Evolutionary conservation across 2,888 invertebrate species (phyloP), one percentile per base, ranked within the genome.

Genomic region (Aporophyla lueneburgensis): DNA sequence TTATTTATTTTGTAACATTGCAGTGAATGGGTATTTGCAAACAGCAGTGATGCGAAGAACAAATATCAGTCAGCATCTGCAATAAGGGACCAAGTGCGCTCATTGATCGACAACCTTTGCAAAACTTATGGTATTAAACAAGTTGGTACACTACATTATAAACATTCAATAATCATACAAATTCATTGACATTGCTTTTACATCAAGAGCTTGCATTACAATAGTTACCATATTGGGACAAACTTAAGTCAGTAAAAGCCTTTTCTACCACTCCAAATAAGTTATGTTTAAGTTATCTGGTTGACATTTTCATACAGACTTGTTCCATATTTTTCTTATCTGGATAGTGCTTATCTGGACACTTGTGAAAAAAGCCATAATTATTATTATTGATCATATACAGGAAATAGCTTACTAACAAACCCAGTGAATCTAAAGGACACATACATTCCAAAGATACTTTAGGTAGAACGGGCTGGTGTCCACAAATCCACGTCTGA

Each of bases 11-110:
- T 73, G 9, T 24, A 24, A 84, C 77, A 65, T 95, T 95, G 27
- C 92, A 98, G 97, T 85, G 97, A 97, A 71, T 99, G 99, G 98
- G 94, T 99, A 75, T 95, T 96, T 71, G 97, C 97, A 84, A 98
- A 99, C 91, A 97, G 97, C 84, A 95, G 95, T 33, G 96, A 96
- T 86, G 99, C 98, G 0, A 97, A 97, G 88, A 94, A 97, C 84
- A 97, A 98, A 94, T 95, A 97, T 91, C 97, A 97, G 91, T 97
- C 97, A 71, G 97, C 97, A 88, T 93, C 97, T 91, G 97, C 98
- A 62, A 96, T 98, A 9, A 97, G 98, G 86, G 97, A 98, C 67
- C 99, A 99, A 96, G 98, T 99, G 19, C 95, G 97, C 72, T 97
- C 97, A 76, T 94, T 98, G 67, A 97, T 97, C 86, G 95, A 97